phyloP scores from a whole-genome alignment of 2,113 vertebrate species.

The Vicugna pacos region DNA sequence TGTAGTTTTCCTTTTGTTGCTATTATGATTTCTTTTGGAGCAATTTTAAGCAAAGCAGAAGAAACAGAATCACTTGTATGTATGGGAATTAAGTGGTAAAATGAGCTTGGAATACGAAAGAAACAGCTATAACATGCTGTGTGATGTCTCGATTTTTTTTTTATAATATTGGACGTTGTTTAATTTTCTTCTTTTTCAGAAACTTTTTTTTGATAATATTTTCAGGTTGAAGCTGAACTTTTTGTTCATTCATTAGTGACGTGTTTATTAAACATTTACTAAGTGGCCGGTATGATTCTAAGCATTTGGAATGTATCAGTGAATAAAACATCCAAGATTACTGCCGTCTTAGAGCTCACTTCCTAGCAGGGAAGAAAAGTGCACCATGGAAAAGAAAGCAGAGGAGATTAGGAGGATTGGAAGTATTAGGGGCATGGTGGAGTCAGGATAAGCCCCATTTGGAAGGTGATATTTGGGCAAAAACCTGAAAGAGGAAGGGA shows the following conservation, averaged over 20 bases:
- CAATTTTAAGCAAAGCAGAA: conserved; percentile 56
- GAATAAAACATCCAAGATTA: background rate
- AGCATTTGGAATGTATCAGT: background rate
- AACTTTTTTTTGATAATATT: conserved; percentile 3
- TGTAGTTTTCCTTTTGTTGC: conserved; percentile 29
- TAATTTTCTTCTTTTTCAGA: background rate
- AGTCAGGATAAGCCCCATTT: background rate
- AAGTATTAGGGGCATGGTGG: background rate
- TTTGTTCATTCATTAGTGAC: background rate
- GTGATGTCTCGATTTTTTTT: background rate
- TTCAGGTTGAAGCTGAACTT: background rate
- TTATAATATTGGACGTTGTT: background rate
- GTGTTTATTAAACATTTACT: background rate
- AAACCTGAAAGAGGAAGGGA: background rate
- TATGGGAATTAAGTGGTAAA: background rate
- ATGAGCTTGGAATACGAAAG: background rate
- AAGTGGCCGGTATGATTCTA: background rate
- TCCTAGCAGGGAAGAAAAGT: background rate
- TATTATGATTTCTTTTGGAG: conserved; percentile 55
- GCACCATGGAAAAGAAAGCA: background rate
- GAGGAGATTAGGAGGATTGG: background rate
- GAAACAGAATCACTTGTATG: conserved; percentile 6
- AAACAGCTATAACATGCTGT: background rate
- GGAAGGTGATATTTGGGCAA: background rate
- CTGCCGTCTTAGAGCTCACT: background rate